These are phyloP conservation scores for Oncorhynchus kisutch DNA, from an alignment of 2,113 vertebrate species.

Conservation along the genomic window DNA sequence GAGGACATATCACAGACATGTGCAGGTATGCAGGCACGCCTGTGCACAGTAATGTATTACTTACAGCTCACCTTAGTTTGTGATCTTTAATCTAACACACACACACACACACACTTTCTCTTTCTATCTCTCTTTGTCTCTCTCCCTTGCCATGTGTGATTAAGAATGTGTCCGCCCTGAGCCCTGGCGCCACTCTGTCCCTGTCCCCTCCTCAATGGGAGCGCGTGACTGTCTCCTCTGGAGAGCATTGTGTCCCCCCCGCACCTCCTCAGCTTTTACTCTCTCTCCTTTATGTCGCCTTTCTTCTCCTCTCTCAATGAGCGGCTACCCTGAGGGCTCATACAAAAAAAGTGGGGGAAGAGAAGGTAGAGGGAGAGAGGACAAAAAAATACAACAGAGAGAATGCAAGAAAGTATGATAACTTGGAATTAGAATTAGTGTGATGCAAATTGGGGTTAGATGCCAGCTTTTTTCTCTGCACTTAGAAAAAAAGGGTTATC, in stretches of 20 bases:
- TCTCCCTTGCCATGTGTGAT: background rate
- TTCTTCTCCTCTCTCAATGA: constrained; percentile 33
- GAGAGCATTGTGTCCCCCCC: background rate
- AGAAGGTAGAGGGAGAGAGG: background rate
- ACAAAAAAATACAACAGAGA: background rate
- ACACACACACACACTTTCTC: too few relatives aligned
- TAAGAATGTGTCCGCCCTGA: constrained; percentile 6
- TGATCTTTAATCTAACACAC: background rate
- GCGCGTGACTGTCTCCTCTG: constrained; percentile 27
- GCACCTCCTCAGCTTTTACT: constrained; percentile 22
- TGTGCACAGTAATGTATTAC: too few relatives aligned
- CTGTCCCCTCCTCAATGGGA: constrained; percentile 10
- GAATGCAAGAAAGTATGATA: background rate
- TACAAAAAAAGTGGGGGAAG: background rate
- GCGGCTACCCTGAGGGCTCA: constrained; percentile 20
- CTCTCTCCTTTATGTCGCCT: constrained; percentile 30
- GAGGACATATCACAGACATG: background rate
- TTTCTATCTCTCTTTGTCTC: background rate
- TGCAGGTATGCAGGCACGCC: background rate
- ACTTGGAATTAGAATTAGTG: background rate
- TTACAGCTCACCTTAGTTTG: too few relatives aligned
- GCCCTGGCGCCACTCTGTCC: constrained; percentile 60
- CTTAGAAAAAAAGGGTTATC: too few relatives aligned
- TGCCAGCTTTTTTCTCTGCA: background rate
- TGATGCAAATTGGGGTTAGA: constrained; percentile 10